Conservation (phyloP, 1,140 invertebrate genomes). For the Rhopalosiphum maidis region DNA sequence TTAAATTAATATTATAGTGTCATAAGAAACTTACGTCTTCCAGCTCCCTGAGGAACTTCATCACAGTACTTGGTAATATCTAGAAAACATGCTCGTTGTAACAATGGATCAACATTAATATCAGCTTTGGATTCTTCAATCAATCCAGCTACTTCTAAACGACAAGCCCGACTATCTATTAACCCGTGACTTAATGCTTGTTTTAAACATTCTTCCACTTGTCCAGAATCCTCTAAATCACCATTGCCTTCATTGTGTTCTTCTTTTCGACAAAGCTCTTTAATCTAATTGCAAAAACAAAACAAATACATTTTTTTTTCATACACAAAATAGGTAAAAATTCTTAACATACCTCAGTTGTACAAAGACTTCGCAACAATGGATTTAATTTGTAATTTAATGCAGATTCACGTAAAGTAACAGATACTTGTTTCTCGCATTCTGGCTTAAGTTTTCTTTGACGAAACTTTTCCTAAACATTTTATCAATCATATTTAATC, state of each 20-base stretch:
- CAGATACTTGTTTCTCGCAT: slow-evolving; percentile 83
- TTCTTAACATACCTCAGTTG: slow-evolving; percentile 65
- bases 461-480: slow-evolving; percentile 74
- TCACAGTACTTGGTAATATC: slow-evolving; percentile 86
- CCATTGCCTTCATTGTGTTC: slow-evolving; percentile 65
- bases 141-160: slow-evolving; percentile 79
- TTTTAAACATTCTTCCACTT: slow-evolving; percentile 89
- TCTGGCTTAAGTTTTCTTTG: slow-evolving; percentile 73
- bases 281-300: slow-evolving; percentile 62
- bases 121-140: slow-evolving; percentile 82
- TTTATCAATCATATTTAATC: neutral
- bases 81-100: slow-evolving; percentile 78
- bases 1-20: neutral
- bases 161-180: slow-evolving; percentile 77
- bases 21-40: slow-evolving; percentile 72
- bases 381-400: slow-evolving; percentile 88
- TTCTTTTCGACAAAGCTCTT: slow-evolving; percentile 65
- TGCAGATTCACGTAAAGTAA: slow-evolving; percentile 83
- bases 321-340: neutral
- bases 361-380: slow-evolving; percentile 77
- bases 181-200: slow-evolving; percentile 75
- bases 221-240: slow-evolving; percentile 67
- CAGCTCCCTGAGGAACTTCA: slow-evolving; percentile 82
- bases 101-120: slow-evolving; percentile 81
- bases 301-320: neutral